Base-by-base conservation (phyloP, 1,140 invertebrate genomes). In the Macrobrachium nipponense region DNA sequence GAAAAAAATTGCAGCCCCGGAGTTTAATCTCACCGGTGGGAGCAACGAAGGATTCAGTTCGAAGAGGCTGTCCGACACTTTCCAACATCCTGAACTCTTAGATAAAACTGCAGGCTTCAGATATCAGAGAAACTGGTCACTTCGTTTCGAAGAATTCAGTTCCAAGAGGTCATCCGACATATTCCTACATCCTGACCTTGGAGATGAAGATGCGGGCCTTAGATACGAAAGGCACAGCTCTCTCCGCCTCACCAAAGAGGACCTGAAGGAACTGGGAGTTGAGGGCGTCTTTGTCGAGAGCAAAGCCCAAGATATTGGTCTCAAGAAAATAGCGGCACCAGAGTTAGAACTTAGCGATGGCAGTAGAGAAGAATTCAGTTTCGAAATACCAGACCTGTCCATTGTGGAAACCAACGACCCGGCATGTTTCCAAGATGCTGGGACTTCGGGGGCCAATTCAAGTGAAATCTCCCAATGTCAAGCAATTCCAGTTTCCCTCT, bases 331-430 rank as follows among this genome's bases (percentile, higher is more conserved):
- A 11, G 27, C 72, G 51, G 90, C 91, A 43, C 90, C 93, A n/a
- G 94, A 95, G 73, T 93, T 95, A 79, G 95, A 96, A 89, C 93
- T 96, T 88, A 94, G 94, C 43, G 95, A 94, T 11, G 68, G n/a
- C 23, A 77, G 61, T 17, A 80, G 23, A 17, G 83, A 86, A 61
- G 83, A 86, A 66, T 36, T 59, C 12, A 61, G 6, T 44, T 76
- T 80, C 44, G 58, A 51, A 2, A 36, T 36, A 36, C 64, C 83
- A 43, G 83, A 86, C 3, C 64, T 86, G 36, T 66, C 83, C 18
- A 86, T 60, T 51, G 5, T 58, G 20, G 83, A 80, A 23, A 8
- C 70, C 36, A 27, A 5, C 15, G n/a, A 23, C 68, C 15, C 68
- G 6, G 14, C 20, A 23, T 43, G 15, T 51, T 51, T 51, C 0